A percentile compares a stretch with the other conserved stretches of the same genome.
Conservation (phyloP, 2,888 invertebrate species). For the Agrotis ipsilon region DNA sequence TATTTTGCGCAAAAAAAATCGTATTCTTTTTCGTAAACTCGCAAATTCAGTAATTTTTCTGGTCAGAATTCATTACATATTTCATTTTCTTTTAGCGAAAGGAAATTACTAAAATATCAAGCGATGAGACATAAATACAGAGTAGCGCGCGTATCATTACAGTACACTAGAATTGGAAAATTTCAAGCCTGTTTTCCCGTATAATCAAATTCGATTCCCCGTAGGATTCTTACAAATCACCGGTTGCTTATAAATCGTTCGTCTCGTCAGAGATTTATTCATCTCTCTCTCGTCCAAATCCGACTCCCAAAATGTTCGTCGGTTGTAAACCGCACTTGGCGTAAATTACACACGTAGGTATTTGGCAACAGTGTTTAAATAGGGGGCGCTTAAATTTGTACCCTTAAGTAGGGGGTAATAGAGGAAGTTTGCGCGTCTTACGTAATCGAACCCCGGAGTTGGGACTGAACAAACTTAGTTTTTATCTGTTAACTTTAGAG, state of each 20-base stretch:
- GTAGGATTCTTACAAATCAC: conserved; percentile 86
- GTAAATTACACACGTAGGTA: conserved; percentile 84
- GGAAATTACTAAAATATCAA: not conserved
- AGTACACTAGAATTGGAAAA: conserved; percentile 74
- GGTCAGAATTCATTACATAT: not conserved
- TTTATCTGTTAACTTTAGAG: conserved; percentile 84
- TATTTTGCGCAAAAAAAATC: not conserved
- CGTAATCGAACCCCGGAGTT: conserved; percentile 80
- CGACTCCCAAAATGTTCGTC: conserved; percentile 67
- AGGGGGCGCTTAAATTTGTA: conserved; percentile 80
- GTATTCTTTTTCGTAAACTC: not conserved
- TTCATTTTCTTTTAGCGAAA: not conserved
- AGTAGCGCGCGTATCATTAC: conserved; percentile 48
- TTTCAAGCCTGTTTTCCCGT: conserved; percentile 76
- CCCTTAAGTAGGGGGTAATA: conserved; percentile 82
- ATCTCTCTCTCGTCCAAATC: conserved; percentile 70
- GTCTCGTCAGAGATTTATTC: conserved; percentile 84
- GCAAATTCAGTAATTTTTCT: not conserved
- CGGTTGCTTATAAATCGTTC: conserved; percentile 86
- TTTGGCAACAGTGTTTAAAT: conserved; percentile 84
- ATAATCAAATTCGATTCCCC: conserved; percentile 81
- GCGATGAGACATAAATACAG: conserved; percentile 21
- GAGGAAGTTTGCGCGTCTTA: conserved; percentile 82
- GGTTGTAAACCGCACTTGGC: conserved; percentile 81
- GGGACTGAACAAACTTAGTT: conserved; percentile 81